These are phyloP conservation scores for Leptinotarsa peninsularis DNA, from an alignment of 2,888 invertebrate species.

Conservation along the genomic window DNA sequence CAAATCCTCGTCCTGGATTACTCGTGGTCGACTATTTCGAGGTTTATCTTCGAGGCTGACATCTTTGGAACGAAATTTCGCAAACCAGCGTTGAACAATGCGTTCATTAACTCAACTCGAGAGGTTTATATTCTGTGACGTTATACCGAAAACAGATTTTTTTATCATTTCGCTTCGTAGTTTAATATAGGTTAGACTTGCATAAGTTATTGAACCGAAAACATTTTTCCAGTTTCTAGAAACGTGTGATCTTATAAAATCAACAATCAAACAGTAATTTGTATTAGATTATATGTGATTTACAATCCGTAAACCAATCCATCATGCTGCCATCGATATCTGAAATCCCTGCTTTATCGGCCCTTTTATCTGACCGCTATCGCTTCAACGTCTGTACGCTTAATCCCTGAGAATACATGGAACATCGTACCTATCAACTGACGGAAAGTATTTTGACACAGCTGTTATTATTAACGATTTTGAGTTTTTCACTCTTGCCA, in stretches of 20 bases:
- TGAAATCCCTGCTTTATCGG: slow-evolving; percentile 66
- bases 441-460: slow-evolving; percentile 38
- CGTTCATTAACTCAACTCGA: too few relatives aligned
- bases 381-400: slow-evolving; percentile 60
- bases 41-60: too few relatives aligned
- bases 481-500: slow-evolving; percentile 33
- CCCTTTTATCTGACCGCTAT: slow-evolving; percentile 65
- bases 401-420: slow-evolving; percentile 60
- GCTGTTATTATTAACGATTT: slow-evolving; percentile 31
- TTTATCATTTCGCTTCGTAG: too few relatives aligned
- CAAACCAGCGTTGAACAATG: too few relatives aligned
- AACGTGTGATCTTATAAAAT: slow-evolving; percentile 50
- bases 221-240: slow-evolving; percentile 27
- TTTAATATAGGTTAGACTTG: neutral
- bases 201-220: slow-evolving; percentile 23
- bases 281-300: slow-evolving; percentile 67
- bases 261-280: slow-evolving; percentile 61
- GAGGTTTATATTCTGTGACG: too few relatives aligned
- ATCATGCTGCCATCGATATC: slow-evolving; percentile 67
- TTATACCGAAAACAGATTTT: too few relatives aligned
- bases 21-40: too few relatives aligned
- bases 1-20: too few relatives aligned
- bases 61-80: too few relatives aligned
- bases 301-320: slow-evolving; percentile 67
- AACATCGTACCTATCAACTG: slow-evolving; percentile 34